These are phyloP conservation scores for Sitta carolinensis DNA, from an alignment of 2,797 vertebrate genomes.

Conservation along the genomic window DNA sequence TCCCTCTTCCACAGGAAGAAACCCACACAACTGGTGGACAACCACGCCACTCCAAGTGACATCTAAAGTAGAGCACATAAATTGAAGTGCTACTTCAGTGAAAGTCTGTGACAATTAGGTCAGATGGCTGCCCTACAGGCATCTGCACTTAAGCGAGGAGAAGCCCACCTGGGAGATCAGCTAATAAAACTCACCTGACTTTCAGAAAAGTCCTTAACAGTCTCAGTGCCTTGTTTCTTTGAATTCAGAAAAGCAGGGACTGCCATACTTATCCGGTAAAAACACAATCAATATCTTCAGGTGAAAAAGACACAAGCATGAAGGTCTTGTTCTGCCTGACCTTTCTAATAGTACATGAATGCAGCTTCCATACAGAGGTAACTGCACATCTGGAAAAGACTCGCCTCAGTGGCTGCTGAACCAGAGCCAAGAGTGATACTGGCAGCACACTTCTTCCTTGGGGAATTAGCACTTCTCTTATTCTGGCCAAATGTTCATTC, in stretches of 20 bases:
- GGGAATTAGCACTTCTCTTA: constrained; percentile 26
- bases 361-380: constrained; percentile 24
- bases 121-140: background rate
- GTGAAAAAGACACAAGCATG: constrained; percentile 1
- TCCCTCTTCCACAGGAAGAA: background rate
- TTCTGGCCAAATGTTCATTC: background rate
- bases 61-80: background rate
- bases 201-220: background rate
- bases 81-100: background rate
- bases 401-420: constrained; percentile 21
- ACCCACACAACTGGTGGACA: background rate
- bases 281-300: background rate
- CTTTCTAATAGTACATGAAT: background rate
- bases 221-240: background rate
- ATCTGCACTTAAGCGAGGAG: background rate
- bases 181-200: background rate
- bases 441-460: constrained; percentile 34
- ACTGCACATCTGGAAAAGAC: constrained; percentile 39
- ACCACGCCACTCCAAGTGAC: background rate
- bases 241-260: background rate
- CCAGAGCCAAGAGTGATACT: constrained; percentile 37
- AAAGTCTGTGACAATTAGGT: background rate
- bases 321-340: constrained; percentile 22
- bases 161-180: background rate
- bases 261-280: background rate